Evolutionary conservation across 1,140 invertebrate genomes (phyloP).

Genomic region (Acromyrmex charruanus): DNA sequence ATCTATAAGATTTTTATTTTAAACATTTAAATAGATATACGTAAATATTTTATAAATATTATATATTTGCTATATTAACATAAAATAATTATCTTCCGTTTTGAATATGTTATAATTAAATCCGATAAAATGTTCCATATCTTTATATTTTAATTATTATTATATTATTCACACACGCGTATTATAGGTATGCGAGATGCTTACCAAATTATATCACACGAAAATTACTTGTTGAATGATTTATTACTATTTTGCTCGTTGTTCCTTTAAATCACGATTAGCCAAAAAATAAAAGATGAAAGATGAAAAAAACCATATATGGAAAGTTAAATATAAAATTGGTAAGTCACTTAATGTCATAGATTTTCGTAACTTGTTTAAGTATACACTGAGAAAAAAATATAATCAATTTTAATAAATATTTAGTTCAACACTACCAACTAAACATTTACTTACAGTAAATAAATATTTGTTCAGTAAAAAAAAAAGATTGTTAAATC

Average conservation of each 20-base stretch:
- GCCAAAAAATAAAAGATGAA: background rate
- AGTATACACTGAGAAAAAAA: no score
- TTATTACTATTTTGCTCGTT: background rate
- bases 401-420: no score
- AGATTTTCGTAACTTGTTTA: background rate
- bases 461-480: no score
- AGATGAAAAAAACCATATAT: background rate
- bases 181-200: background rate
- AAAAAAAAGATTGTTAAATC: no score
- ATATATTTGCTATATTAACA: background rate
- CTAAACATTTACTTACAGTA: no score
- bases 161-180: background rate
- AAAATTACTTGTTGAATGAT: background rate
- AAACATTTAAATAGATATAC: background rate
- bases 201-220: background rate
- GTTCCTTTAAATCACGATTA: background rate
- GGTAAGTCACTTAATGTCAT: background rate
- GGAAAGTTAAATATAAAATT: background rate
- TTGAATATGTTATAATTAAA: background rate
- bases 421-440: no score
- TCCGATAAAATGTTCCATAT: background rate
- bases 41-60: background rate
- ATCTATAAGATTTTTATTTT: no score
- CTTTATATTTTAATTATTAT: conserved; percentile 11
- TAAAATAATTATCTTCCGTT: background rate